Conservation (phyloP, 2,888 invertebrate genomes). For the Lycia hirtaria region DNA sequence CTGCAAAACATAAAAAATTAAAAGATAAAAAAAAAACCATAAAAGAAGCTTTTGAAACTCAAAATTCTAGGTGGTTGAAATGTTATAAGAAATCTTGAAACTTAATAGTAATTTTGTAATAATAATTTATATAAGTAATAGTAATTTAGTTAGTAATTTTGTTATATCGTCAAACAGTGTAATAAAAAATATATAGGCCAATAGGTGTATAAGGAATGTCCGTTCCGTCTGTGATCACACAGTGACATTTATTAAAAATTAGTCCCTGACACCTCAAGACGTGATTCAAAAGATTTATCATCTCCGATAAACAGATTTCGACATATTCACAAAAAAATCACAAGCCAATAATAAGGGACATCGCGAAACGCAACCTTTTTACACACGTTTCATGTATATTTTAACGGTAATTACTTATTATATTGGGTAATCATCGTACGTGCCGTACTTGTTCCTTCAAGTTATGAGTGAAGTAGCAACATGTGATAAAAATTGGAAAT, state of each 20-base stretch:
- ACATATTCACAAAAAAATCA: constrained; percentile 4
- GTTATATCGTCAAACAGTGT: too few relatives aligned
- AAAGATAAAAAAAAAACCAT: too few relatives aligned
- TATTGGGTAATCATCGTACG: background rate
- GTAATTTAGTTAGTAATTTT: too few relatives aligned
- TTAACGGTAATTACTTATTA: background rate
- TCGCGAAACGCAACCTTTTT: constrained; percentile 9
- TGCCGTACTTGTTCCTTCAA: background rate
- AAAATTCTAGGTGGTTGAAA: too few relatives aligned
- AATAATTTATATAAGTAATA: too few relatives aligned
- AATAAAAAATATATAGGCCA: too few relatives aligned
- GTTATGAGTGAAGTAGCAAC: background rate
- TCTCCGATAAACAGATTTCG: constrained; percentile 10
- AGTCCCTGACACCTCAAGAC: constrained; percentile 7
- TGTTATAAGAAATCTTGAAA: too few relatives aligned
- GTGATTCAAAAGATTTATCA: constrained; percentile 6
- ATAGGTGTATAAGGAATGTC: background rate
- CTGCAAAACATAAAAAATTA: too few relatives aligned
- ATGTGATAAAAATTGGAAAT: background rate
- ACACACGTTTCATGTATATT: background rate
- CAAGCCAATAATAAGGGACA: constrained; percentile 13
- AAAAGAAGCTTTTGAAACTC: too few relatives aligned
- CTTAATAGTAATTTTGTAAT: too few relatives aligned
- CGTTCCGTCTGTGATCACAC: background rate
- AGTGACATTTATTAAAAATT: constrained; percentile 9